These are phyloP conservation scores for Scarus forsteni DNA, from an alignment of 2,797 vertebrate genomes.

Conservation along the genomic window DNA sequence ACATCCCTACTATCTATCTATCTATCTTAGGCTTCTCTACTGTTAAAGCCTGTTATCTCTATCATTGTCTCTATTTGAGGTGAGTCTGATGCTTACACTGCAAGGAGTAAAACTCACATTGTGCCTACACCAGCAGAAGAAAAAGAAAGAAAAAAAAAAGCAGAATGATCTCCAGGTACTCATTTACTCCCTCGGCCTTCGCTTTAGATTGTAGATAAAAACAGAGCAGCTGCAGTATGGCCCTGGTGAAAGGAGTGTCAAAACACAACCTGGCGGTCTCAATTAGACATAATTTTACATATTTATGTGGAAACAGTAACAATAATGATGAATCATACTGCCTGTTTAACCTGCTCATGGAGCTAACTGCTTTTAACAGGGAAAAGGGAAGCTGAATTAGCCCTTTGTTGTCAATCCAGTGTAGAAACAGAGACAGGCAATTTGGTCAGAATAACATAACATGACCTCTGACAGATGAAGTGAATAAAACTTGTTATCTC, in stretches of 20 bases:
- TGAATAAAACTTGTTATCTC: too few species aligned
- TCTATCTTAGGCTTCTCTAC: too few species aligned
- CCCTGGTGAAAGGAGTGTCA: not conserved
- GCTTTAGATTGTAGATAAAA: constrained; percentile 4
- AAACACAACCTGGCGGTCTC: constrained; percentile 2
- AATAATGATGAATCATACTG: constrained; percentile 11
- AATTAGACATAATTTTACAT: constrained; percentile 18
- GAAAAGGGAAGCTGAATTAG: too few species aligned
- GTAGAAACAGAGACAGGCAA: too few species aligned
- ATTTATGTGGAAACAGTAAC: not conserved
- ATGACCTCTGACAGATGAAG: too few species aligned
- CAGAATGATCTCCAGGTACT: not conserved
- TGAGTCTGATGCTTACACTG: not conserved
- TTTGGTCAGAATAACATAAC: too few species aligned
- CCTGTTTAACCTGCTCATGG: constrained; percentile 6
- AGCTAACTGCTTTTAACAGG: too few species aligned
- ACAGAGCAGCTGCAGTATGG: not conserved
- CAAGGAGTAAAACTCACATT: constrained; percentile 1
- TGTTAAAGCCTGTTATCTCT: not conserved
- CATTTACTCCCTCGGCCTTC: not conserved
- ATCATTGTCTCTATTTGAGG: constrained; percentile 1
- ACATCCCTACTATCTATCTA: too few species aligned
- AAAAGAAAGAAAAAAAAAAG: not conserved
- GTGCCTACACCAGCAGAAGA: not conserved
- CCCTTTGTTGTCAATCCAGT: too few species aligned